phyloP scores from a whole-genome alignment of 2,113 vertebrate genomes.

The Oncorhynchus mykiss region DNA sequence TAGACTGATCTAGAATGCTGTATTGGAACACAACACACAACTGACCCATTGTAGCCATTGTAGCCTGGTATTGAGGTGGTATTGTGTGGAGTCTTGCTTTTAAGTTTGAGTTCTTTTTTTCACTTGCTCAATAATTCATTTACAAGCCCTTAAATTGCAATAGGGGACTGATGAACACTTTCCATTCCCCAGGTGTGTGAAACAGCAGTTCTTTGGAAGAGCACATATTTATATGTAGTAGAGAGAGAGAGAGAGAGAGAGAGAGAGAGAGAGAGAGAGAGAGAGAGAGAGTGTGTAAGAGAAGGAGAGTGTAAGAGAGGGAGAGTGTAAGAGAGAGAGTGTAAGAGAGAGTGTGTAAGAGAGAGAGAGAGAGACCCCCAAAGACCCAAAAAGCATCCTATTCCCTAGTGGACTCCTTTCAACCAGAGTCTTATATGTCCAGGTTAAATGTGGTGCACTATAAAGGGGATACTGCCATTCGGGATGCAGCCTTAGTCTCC shows the following conservation, averaged over 20 bases:
- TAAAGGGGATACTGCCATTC: too few species aligned
- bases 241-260: slow-evolving; percentile 6
- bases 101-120: neutral
- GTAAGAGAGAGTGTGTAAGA: neutral
- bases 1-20: neutral
- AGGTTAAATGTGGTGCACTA: too few species aligned
- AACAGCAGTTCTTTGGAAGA: neutral
- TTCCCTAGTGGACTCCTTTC: too few species aligned
- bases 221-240: slow-evolving; percentile 12
- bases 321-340: slow-evolving; percentile 1
- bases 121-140: slow-evolving; percentile 1
- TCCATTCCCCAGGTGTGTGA: neutral
- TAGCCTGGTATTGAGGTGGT: too few species aligned
- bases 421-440: too few species aligned
- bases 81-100: neutral
- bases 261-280: neutral
- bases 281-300: slow-evolving; percentile 5
- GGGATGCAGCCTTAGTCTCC: too few species aligned
- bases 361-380: neutral
- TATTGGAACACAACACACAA: neutral
- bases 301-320: slow-evolving; percentile 10
- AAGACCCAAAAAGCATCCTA: too few species aligned
- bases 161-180: neutral
- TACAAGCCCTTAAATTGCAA: neutral
- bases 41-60: neutral